A percentile compares a stretch with the other conserved stretches of the same genome.
phyloP scores from a whole-genome alignment of 2,888 invertebrate genomes.

The Netelia inedita region DNA sequence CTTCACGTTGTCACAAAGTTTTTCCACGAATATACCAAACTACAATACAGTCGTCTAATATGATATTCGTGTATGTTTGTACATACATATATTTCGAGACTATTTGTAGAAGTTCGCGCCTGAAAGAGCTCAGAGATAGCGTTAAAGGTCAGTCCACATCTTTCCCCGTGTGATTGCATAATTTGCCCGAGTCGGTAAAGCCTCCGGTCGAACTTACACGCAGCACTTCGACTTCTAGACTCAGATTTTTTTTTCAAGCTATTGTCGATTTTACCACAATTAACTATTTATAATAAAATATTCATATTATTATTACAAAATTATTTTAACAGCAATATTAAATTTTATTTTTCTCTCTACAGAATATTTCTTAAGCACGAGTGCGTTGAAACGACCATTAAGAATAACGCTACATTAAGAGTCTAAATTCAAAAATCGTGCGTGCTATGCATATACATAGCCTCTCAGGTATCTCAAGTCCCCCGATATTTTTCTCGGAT shows the following conservation, averaged over 20 bases:
- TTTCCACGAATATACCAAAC: slow-evolving; percentile 10
- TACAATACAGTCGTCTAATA: slow-evolving; percentile 1
- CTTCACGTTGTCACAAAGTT: slow-evolving; percentile 38
- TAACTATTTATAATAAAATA: too few species aligned
- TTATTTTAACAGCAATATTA: too few species aligned
- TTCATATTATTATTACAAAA: background rate
- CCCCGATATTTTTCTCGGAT: slow-evolving; percentile 67
- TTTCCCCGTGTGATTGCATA: slow-evolving; percentile 66
- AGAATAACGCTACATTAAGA: too few species aligned
- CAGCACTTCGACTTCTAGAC: background rate
- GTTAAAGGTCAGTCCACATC: slow-evolving; percentile 71
- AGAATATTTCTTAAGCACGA: too few species aligned
- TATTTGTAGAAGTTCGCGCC: slow-evolving; percentile 47
- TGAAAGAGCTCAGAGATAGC: slow-evolving; percentile 47
- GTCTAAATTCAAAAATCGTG: too few species aligned
- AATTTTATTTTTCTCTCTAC: too few species aligned
- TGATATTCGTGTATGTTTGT: slow-evolving; percentile 11
- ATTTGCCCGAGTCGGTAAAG: slow-evolving; percentile 59
- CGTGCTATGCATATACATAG: too few species aligned
- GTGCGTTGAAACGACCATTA: too few species aligned
- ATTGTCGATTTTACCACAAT: background rate
- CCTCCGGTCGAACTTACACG: slow-evolving; percentile 10
- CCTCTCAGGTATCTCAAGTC: slow-evolving; percentile 40
- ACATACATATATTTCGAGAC: slow-evolving; percentile 9
- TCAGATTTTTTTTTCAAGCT: background rate